Evolutionary conservation across 2,113 vertebrate genomes (phyloP).

Genomic region (Merops nubicus): DNA sequence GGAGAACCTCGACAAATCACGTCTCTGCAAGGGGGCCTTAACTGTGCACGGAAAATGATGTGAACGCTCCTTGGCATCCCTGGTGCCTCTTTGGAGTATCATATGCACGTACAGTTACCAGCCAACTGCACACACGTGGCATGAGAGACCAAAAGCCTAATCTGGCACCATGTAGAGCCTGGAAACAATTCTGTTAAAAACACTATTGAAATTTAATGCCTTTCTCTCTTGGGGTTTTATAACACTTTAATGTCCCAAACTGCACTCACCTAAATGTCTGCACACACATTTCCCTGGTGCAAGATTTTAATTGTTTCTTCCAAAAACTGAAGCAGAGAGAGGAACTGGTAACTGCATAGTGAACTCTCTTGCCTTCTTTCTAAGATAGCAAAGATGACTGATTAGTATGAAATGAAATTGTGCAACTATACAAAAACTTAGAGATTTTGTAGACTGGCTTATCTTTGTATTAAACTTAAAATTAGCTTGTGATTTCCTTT

Average conservation of each 20-base stretch:
- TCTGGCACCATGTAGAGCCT: neutral
- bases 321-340: neutral
- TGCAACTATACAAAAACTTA: neutral
- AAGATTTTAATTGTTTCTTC: neutral
- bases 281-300: neutral
- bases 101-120: fast-evolving
- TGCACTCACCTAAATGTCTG: neutral
- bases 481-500: neutral
- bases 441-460: neutral
- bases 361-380: neutral
- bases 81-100: neutral
- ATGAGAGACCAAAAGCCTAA: neutral
- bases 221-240: neutral
- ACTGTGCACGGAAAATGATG: neutral
- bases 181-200: neutral
- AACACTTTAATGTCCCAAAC: neutral
- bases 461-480: neutral
- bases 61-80: neutral
- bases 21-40: fast-evolving
- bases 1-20: neutral
- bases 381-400: neutral
- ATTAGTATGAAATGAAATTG: neutral
- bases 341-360: neutral
- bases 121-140: fast-evolving
- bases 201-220: neutral